Evolutionary conservation across 2,888 invertebrate species (phyloP).

Genomic region (Mythimna lalbum): DNA sequence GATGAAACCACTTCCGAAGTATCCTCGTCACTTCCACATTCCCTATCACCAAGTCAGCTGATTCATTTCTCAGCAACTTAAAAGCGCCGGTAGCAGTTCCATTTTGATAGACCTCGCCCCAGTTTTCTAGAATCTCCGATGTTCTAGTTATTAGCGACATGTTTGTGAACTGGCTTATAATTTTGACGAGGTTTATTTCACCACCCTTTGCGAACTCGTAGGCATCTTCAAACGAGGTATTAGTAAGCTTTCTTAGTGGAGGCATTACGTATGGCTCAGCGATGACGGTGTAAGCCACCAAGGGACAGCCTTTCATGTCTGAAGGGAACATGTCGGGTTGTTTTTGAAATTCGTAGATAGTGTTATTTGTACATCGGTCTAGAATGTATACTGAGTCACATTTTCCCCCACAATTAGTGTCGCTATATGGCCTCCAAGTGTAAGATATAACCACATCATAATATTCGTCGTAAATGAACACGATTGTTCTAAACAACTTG

Average conservation of each 20-base stretch:
- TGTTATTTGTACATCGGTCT: constrained; percentile 80
- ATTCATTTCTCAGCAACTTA: constrained; percentile 76
- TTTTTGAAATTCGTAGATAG: constrained; percentile 73
- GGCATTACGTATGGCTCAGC: constrained; percentile 88
- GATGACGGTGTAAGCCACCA: constrained; percentile 83
- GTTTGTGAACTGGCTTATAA: constrained; percentile 86
- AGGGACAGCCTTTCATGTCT: constrained; percentile 84
- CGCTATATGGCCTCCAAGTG: constrained; percentile 86
- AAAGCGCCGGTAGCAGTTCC: constrained; percentile 85
- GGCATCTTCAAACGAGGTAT: constrained; percentile 76
- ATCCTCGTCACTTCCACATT: constrained; percentile 86
- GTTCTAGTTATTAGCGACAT: constrained; percentile 83
- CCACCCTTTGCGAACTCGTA: constrained; percentile 83
- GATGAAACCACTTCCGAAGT: constrained; percentile 85
- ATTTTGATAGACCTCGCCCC: constrained; percentile 80
- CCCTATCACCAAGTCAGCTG: constrained; percentile 83
- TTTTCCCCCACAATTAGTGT: constrained; percentile 82
- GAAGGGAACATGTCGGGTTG: constrained; percentile 82
- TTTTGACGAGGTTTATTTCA: constrained; percentile 86
- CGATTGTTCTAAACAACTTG: constrained; percentile 83
- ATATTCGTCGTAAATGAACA: constrained; percentile 80
- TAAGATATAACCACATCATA: constrained; percentile 81
- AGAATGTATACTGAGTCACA: constrained; percentile 83
- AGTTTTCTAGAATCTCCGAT: constrained; percentile 82
- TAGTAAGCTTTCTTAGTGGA: constrained; percentile 74